Evolutionary conservation across 1,140 invertebrate species (phyloP), one percentile per base, ranked within the genome.

Genomic region (Drosophila ercepeae): DNA sequence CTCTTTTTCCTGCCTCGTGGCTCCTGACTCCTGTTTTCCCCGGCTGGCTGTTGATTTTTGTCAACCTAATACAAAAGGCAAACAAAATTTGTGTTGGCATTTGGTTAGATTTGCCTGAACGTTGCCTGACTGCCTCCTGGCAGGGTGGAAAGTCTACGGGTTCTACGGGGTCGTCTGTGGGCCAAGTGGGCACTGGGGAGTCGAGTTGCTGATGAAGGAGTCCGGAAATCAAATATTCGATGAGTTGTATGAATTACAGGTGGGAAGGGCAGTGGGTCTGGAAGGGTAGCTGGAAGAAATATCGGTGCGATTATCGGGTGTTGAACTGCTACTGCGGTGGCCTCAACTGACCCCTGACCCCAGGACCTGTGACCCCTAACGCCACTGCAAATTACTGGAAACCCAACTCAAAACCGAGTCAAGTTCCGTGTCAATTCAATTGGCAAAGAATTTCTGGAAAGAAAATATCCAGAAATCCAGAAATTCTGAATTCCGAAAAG

Each of bases 11-110:
- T 44, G 44, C 27, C 21, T 21, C 2, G 21, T 21, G 21, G 21
- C 21, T 21, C 21, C 45, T 54, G 4, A 21, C 27, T 36, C 25
- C 44, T 25, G 19, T 29, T 48, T 65, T 41, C 19, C 19, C 41
- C 14, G 41, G 51, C 53, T 46, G 65, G 61, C 65, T 84, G 81
- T 84, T 84, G 81, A 84, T 84, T 84, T 84, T 84, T 84, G 75
- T 84, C 79, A 84, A 84, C 75, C 75, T 84, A 84, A 84, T 78
- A 79, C 71, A 68, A 84, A 84, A 83, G 49, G 75, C 75, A 84
- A 84, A 84, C 81, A 84, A 86, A 84, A 84, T 84, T 84, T 84
- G 60, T 86, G 75, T 79, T 84, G 81, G 64, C 71, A 83, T 79
- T 84, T 67, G 75, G 70, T 75, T 78, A 79, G 79, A 84, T 84